Conservation (phyloP, 2,797 vertebrate genomes). For the Acanthornis magna region DNA sequence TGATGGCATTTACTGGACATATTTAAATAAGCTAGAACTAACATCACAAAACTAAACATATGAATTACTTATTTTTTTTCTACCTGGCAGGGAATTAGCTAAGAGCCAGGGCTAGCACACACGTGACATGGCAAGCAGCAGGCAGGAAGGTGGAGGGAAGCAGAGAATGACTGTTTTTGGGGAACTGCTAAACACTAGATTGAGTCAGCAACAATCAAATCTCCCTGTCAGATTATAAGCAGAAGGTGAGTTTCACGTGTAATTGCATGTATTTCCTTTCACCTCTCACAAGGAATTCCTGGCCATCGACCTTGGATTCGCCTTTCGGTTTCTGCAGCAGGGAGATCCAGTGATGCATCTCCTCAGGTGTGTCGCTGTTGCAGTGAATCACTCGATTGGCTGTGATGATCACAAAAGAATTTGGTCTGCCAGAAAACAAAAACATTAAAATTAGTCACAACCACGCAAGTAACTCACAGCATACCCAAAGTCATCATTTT, state of each 20-base stretch:
- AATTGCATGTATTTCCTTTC: neutral
- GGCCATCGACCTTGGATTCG: slow-evolving; percentile 92
- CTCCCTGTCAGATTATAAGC: neutral
- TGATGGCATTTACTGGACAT: neutral
- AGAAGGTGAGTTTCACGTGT: neutral
- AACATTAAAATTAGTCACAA: neutral
- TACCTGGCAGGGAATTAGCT: neutral
- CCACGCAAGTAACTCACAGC: neutral
- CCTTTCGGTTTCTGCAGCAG: slow-evolving; percentile 95
- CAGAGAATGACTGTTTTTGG: neutral
- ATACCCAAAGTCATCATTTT: neutral
- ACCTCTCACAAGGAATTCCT: slow-evolving; percentile 98
- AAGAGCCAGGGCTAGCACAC: neutral
- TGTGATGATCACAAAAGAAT: slow-evolving; percentile 97
- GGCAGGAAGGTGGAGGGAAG: neutral
- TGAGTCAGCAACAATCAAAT: neutral
- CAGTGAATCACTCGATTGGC: slow-evolving; percentile 95
- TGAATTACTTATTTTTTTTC: neutral
- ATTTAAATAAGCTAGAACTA: neutral
- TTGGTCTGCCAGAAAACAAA: slow-evolving; percentile 78
- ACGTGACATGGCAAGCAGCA: neutral
- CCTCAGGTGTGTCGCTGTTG: slow-evolving; percentile 93
- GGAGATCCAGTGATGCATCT: slow-evolving; percentile 99
- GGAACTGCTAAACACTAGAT: neutral
- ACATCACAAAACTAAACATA: neutral